Evolutionary conservation across 1,140 invertebrate species (phyloP).

Genomic region (Drosophila suzukii): DNA sequence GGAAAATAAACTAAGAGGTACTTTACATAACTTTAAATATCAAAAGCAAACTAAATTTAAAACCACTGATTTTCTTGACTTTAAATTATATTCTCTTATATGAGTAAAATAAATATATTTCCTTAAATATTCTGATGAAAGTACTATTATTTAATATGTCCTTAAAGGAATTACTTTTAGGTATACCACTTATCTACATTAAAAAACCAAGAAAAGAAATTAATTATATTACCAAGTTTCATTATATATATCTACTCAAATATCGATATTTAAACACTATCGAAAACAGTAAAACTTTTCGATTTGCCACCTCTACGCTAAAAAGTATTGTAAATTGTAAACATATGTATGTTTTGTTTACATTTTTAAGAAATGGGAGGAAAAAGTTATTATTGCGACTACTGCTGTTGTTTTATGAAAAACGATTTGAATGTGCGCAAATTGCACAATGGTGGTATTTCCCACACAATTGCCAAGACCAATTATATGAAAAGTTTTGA

Average conservation of each 20-base stretch:
- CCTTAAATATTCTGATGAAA: too few species aligned
- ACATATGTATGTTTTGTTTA: slow-evolving; percentile 10
- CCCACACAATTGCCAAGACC: slow-evolving; percentile 63
- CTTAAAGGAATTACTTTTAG: too few species aligned
- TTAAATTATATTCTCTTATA: too few species aligned
- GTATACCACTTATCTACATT: too few species aligned
- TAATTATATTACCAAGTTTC: not conserved
- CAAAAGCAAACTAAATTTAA: too few species aligned
- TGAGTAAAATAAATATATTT: too few species aligned
- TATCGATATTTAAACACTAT: not conserved
- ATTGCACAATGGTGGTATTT: slow-evolving; percentile 64
- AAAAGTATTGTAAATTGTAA: not conserved
- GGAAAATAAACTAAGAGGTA: too few species aligned
- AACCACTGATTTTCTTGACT: too few species aligned
- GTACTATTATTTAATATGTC: too few species aligned
- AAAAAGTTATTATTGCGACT: slow-evolving; percentile 80
- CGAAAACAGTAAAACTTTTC: not conserved
- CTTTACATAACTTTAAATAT: too few species aligned
- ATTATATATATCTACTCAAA: not conserved
- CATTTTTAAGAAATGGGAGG: slow-evolving; percentile 58
- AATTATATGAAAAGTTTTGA: slow-evolving; percentile 64
- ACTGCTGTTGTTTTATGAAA: slow-evolving; percentile 76
- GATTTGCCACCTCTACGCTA: slow-evolving; percentile 11
- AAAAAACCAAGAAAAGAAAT: too few species aligned
- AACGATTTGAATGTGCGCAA: slow-evolving; percentile 78